Base-by-base conservation (phyloP, 2,113 vertebrate species). In the Neodontobutis hainanensis region DNA sequence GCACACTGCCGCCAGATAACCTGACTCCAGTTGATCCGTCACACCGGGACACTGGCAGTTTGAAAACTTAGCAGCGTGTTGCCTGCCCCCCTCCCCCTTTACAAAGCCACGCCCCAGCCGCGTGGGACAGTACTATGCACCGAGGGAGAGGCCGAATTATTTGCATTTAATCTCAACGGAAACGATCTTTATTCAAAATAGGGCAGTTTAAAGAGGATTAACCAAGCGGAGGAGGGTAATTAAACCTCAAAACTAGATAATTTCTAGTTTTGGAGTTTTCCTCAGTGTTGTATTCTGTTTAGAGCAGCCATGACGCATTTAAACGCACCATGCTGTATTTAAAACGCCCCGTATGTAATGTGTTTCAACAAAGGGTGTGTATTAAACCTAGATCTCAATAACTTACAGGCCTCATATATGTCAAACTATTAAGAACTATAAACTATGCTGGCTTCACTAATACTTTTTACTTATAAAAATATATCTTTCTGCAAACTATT, bases 31-130 rank as follows among this genome's bases (percentile, higher is more conserved):
- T n/a, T n/a, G n/a, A n/a, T n/a, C n/a, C n/a, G n/a, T n/a, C n/a
- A n/a, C n/a, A n/a, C 48, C 49, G 14, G 52, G n/a, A 46, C 71
- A 75, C 57, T 88, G n/a, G 49, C 71, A 75, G 60, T 88, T 89
- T 75, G 68, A 87, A 88, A 89, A 91, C 68, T 85, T 81, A 45
- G 7, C 78, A 52, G 83, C 85, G 60, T 84, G 79, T 38, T 32
- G 55, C 2, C 16, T n/a, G n/a, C 14, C 53, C 19, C 3, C 66
- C 70, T 46, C 76, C 64, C 70, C 58, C 71, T 14, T 1, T 0
- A 15, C 0, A 6, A 81, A 45, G 61, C 84, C 87, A 87, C 89
- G 81, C 85, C 86, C 63, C 61, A 43, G 50, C 53, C 14, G 58
- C 2, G 73, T 52, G 75, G 58, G 65, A 61, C 70, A 9, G n/a